Evolutionary conservation across 2,113 vertebrate genomes (phyloP), one percentile per base, ranked within the genome.

Genomic region (Anguilla japonica): DNA sequence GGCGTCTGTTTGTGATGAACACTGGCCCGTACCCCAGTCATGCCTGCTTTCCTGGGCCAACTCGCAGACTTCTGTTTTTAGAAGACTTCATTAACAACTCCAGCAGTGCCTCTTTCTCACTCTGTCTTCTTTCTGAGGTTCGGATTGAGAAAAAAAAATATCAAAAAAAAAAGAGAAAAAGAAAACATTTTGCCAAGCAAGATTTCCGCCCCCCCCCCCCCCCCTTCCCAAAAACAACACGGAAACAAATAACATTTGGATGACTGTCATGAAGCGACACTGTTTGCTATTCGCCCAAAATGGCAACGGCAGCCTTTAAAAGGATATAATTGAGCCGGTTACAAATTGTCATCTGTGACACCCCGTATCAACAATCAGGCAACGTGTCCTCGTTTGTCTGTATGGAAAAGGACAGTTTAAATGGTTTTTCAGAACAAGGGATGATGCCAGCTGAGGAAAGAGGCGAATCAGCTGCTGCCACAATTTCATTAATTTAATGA

Each of bases 1-100:
- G 71, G n/a, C n/a, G 71, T 75, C 71, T 75, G 71, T 75, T 75
- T 34, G 71, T 75, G 71, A 75, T 34, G 71, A 75, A 34, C n/a
- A 34, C 71, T 75, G 71, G 71, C 71, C n/a, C 26, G n/a, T 75
- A 34, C 71, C 71, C 71, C 71, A 75, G 71, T 9, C n/a, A 29
- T 75, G 71, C 26, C 71, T 13, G n/a, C 71, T 3, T 34, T 34
- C n/a, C 71, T 13, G n/a, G n/a, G 9, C 71, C 71, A 29, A 34
- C 71, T 75, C 71, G 7, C 26, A 75, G 71, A 75, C 20, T 34
- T 34, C 71, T 75, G 71, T 75, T 75, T 75, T 75, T 75, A 75
- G 26, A 75, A 75, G 71, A 75, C 71, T 75, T 75, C 71, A 75
- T 75, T 75, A 75, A 34, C 71, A 75, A 11, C 26, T 75, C 71